Conservation (phyloP, 1,140 invertebrate genomes). For the Drosophila ogumai region DNA sequence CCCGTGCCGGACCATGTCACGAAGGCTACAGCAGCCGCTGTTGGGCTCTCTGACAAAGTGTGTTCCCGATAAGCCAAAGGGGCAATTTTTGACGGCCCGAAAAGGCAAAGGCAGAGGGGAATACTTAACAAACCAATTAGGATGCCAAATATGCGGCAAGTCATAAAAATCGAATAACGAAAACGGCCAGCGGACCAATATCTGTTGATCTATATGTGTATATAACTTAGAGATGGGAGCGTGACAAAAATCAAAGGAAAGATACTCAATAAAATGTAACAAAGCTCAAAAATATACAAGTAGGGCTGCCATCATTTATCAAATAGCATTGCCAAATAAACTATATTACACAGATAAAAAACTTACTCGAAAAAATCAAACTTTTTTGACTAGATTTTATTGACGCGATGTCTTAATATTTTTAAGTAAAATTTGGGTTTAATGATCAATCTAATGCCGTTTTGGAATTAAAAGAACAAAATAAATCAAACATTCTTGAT, state of each 20-base stretch:
- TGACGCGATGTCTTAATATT: too few relatives aligned
- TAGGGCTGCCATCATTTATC: background rate
- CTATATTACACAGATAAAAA: too few relatives aligned
- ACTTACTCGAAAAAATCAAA: too few relatives aligned
- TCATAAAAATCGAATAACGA: conserved; percentile 54
- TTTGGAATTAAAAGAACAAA: too few relatives aligned
- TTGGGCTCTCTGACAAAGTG: conserved; percentile 65
- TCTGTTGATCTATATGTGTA: conserved; percentile 63
- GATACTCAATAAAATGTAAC: too few relatives aligned
- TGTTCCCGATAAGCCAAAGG: conserved; percentile 70
- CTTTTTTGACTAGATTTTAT: too few relatives aligned
- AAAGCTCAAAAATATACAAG: background rate
- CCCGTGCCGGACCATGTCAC: conserved; percentile 11
- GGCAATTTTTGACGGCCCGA: conserved; percentile 56
- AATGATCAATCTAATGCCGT: too few relatives aligned
- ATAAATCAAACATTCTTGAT: too few relatives aligned
- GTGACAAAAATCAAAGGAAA: background rate
- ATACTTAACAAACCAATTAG: conserved; percentile 84
- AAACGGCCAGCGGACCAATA: conserved; percentile 56
- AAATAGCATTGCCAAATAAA: background rate
- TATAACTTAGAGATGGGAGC: conserved; percentile 32
- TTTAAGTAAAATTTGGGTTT: too few relatives aligned
- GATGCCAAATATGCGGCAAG: conserved; percentile 76
- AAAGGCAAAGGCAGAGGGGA: conserved; percentile 22
- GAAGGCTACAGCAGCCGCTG: conserved; percentile 44